A percentile compares a stretch with the other conserved stretches of the same genome.
Evolutionary conservation across 2,888 invertebrate genomes (phyloP).

Genomic region (Seladonia tumulorum): DNA sequence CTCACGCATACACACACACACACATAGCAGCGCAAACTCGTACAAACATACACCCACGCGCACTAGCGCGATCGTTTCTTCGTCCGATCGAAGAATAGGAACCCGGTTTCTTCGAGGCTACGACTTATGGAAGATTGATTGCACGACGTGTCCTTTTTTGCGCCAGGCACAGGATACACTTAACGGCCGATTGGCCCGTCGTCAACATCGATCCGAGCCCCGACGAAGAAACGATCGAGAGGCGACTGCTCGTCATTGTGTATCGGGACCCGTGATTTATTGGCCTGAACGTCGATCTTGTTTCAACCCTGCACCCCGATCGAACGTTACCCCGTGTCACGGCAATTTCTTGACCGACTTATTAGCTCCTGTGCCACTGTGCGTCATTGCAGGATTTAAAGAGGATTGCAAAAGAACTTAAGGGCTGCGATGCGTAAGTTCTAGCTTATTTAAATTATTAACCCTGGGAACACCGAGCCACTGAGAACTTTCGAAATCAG

Average conservation of each 20-base stretch:
- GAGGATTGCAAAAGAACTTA: background rate
- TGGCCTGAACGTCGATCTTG: constrained; percentile 23
- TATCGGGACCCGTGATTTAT: constrained; percentile 25
- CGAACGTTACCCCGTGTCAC: background rate
- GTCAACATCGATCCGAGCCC: constrained; percentile 71
- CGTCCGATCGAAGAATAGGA: constrained; percentile 42
- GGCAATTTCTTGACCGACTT: background rate
- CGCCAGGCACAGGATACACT: constrained; percentile 66
- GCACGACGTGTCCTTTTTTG: constrained; percentile 64
- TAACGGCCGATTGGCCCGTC: constrained; percentile 77
- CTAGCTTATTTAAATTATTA: too few relatives aligned
- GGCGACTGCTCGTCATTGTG: constrained; percentile 41
- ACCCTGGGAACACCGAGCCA: too few relatives aligned
- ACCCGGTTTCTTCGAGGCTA: constrained; percentile 61
- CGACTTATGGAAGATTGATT: constrained; percentile 79
- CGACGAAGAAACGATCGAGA: constrained; percentile 50
- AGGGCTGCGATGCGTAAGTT: too few relatives aligned
- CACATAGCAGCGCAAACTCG: background rate
- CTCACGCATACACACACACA: background rate
- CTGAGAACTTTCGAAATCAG: background rate
- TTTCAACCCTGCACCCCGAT: background rate
- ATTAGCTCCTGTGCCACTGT: background rate
- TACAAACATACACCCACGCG: background rate
- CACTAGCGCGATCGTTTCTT: constrained; percentile 32
- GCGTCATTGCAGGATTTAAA: too few relatives aligned